Base-by-base conservation (phyloP, 2,888 invertebrate genomes). In the Pediacus dermestoides region DNA sequence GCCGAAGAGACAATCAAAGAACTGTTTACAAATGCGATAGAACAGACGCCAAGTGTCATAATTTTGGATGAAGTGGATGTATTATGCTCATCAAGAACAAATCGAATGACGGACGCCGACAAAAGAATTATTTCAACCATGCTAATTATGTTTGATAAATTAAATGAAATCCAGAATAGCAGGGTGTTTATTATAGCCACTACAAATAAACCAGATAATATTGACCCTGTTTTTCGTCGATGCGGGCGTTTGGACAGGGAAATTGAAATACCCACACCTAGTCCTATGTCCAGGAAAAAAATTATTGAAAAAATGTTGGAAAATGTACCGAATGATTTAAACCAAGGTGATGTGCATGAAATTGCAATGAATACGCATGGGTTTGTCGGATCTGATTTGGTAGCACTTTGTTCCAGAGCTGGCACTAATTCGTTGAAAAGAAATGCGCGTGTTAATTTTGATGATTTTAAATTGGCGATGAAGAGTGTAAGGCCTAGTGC, bases 321-420 rank as follows among this genome's bases (percentile, higher is more conserved):
- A 14, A 73, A 71, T 37, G 63, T 81, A 2, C 67, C 75, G 0
- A 77, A 82, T 56, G 67, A 66, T 39, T 61, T 91, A 13, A 70
- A 63, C 2, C 60, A 70, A 0, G 64, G 73, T 4, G 77, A 85
- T 12, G 66, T 88, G 4, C 69, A 74, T 42, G 66, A 75, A 36
- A 74, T 92, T 35, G 79, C 90, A 0, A 75, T 77, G 42, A 70
- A 77, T 28, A 85, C 90, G 3, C 93, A 94, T 67, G 94, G 93
- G 0, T 94, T 84, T 73, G 92, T 94, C 1, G 92, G 89, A 3
- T 88, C 89, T 0, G 94, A 95, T 74, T 70, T 95, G 32, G 76
- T 80, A 0, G 82, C 83, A 41, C 70, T 93, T 1, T 83, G 87
- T 49, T 81, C 84, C 4, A 80, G 84, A 61, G 88, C 90, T 2